Evolutionary conservation across 2,797 vertebrate species (phyloP), one percentile per base, ranked within the genome.

Genomic region (Propithecus deckenii): DNA sequence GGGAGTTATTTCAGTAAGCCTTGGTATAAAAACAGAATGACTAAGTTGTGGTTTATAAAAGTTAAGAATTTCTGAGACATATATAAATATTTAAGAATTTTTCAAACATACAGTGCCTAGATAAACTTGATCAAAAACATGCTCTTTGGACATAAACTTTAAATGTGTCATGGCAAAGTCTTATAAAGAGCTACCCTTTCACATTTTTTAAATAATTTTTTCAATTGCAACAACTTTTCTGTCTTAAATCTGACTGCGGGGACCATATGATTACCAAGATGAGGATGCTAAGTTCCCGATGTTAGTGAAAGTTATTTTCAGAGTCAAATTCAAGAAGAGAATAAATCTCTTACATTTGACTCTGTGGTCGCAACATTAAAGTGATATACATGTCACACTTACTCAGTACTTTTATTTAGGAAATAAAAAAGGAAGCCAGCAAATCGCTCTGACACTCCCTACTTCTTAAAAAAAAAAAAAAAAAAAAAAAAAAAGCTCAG

Each of bases 261-360:
- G 76, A 46, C 5, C 86, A 86, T 17, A 71, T 17, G 7, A 86
- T 86, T 78, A 81, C 10, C 84, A 48, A 20, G 71, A 91, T 69
- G 32, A 91, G 32, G 18, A 57, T 89, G 41, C 7, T 55, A 72
- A 81, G 46, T 76, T 94, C 8, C 46, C 84, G 2, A 72, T 93
- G 5, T n/a, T 86, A 50, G 35, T 69, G 83, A 13, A 81, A 90
- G 30, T 63, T 96, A 95, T 95, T 91, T 94, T 93, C 52, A 76
- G 85, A 92, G 67, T 72, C n/a, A 80, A 81, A 95, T 76, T 85
- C 0, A 0, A 94, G 59, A 41, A 94, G 63, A 79, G 3, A 90
- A 72, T 91, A 94, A 93, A 90, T 91, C n/a, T 83, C 52, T 93
- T 86, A 92, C 81, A 75, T 46, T 78, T 81, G 61, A 92, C 20